A percentile compares a stretch with the other conserved stretches of the same genome.
These are phyloP conservation scores for Siniperca undulata DNA, from an alignment of 2,797 vertebrate species.

Conservation along the genomic window DNA sequence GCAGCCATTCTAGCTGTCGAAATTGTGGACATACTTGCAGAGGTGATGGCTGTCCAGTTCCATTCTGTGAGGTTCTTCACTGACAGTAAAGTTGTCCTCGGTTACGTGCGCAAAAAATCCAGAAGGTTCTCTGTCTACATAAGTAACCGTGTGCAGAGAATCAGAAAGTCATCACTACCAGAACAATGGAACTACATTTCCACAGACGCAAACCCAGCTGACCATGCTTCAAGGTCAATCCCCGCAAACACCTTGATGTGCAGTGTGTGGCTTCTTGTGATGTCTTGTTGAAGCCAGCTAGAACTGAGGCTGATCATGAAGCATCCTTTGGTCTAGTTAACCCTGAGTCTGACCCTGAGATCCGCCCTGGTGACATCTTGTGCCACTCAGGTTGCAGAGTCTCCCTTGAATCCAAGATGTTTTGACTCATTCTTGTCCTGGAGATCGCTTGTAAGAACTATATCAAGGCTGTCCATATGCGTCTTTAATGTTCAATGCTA, in stretches of 20 bases:
- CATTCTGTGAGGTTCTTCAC: slow-evolving; percentile 25
- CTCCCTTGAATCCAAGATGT: no score
- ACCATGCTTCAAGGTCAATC: slow-evolving; percentile 28
- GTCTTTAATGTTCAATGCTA: no score
- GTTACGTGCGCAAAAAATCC: slow-evolving; percentile 34
- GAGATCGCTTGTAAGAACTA: no score
- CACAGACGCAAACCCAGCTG: slow-evolving; percentile 33
- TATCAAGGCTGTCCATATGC: no score
- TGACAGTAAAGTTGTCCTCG: slow-evolving; percentile 23
- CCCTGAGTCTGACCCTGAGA: no score
- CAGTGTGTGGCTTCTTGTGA: slow-evolving; percentile 18
- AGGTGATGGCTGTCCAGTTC: not conserved
- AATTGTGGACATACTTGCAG: slow-evolving; percentile 8
- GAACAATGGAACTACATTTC: slow-evolving; percentile 48
- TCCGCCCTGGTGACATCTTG: no score
- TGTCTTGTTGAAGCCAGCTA: no score
- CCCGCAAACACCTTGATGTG: slow-evolving; percentile 2
- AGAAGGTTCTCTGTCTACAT: slow-evolving; percentile 44
- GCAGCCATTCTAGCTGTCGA: slow-evolving; percentile 12
- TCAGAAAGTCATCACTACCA: slow-evolving; percentile 22
- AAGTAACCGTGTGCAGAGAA: slow-evolving; percentile 34
- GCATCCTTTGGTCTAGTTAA: no score
- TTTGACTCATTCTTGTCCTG: no score
- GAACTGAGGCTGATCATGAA: no score
- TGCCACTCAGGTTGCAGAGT: no score